Evolutionary conservation across 2,888 invertebrate species (phyloP).

Genomic region (Eupithecia inturbata): DNA sequence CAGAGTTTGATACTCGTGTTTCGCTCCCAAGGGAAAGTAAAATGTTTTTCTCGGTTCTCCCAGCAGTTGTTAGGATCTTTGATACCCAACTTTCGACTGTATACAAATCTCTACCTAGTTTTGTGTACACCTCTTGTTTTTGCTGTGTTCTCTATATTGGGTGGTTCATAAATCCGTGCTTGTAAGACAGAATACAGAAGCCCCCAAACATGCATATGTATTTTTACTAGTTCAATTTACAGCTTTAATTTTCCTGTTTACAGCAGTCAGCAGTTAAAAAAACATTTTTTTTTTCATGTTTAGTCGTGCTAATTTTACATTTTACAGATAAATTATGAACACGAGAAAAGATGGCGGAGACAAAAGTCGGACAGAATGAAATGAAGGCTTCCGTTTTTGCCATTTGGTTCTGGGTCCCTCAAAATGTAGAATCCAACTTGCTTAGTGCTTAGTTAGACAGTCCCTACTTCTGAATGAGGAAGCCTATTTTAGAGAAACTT

Average conservation of each 20-base stretch:
- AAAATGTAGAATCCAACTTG: no score
- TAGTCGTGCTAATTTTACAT: background rate
- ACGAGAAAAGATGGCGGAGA: background rate
- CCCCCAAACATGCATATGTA: no score
- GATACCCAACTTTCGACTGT: background rate
- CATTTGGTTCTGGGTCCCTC: background rate
- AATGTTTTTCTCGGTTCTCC: constrained; percentile 11
- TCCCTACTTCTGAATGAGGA: background rate
- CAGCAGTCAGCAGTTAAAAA: no score
- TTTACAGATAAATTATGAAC: background rate
- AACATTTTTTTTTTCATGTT: no score
- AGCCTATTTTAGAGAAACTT: background rate
- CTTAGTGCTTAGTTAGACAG: no score
- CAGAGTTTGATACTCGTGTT: constrained; percentile 44
- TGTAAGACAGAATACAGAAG: no score
- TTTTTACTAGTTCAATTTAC: no score
- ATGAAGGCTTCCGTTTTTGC: background rate
- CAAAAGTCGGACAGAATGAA: background rate
- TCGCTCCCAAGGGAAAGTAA: constrained; percentile 42
- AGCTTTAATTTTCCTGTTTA: no score
- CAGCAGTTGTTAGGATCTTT: background rate
- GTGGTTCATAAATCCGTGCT: no score
- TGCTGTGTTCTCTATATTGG: background rate
- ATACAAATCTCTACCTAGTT: background rate
- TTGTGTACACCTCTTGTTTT: no score